A percentile compares a stretch with the other conserved stretches of the same genome.
Conservation (phyloP, 2,113 vertebrate genomes). For the Pterophyllum scalare region DNA sequence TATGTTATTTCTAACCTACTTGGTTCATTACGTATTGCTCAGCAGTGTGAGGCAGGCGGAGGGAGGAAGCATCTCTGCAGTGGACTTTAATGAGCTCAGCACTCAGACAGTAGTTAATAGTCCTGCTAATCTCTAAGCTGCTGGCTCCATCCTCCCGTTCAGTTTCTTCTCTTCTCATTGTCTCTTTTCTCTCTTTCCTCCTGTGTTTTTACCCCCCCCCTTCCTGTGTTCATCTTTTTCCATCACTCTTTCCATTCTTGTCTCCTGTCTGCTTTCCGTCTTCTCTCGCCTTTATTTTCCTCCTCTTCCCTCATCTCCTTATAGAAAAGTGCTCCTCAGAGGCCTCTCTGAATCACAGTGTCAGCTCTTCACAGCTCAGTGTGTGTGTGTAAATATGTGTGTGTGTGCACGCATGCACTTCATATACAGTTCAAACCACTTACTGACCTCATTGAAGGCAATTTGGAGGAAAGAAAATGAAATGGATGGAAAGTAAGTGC, state of each 20-base stretch:
- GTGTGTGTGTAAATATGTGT: not conserved
- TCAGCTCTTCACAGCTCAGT: conserved; percentile 36
- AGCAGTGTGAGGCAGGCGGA: conserved; percentile 15
- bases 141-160: conserved; percentile 46
- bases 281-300: not conserved
- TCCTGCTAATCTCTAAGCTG: conserved; percentile 56
- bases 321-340: conserved; percentile 17
- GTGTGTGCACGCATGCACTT: not conserved
- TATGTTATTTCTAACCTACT: no score
- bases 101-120: conserved; percentile 57
- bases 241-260: not conserved
- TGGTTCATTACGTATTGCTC: no score
- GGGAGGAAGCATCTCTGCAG: conserved; percentile 28
- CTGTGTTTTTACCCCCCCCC: not conserved
- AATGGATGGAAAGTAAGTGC: not conserved
- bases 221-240: not conserved
- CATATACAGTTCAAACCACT: conserved; percentile 26
- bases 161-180: conserved; percentile 9
- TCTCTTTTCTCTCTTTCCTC: not conserved
- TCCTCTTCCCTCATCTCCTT: conserved; percentile 1
- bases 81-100: conserved; percentile 61
- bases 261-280: not conserved
- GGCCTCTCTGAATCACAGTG: conserved; percentile 15
- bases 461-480: conserved; percentile 14
- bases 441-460: conserved; percentile 1